Evolutionary conservation across 2,888 invertebrate species (phyloP), one percentile per base, ranked within the genome.

Genomic region (Parascotia fuliginaria): DNA sequence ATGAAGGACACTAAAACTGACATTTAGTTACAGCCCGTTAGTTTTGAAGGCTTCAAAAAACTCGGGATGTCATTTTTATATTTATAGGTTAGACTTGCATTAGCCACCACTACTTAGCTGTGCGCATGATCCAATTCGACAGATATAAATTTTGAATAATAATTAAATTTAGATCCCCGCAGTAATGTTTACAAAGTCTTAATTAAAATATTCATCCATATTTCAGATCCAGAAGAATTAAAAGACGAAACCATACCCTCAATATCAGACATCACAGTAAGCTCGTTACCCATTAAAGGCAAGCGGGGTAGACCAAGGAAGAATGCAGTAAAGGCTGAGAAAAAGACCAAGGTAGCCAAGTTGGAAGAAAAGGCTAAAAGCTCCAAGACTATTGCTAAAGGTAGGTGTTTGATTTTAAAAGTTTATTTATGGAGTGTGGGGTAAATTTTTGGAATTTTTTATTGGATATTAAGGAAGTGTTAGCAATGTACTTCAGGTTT

Each of bases 251-350:
- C 50, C 0, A 74, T 74, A 7, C 66, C 78, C 0, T 66, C 77
- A 0, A 67, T 66, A 0, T 77, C 83, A 0, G 78, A 79, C 2
- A 79, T 81, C 1, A 73, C 79, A 0, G 55, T 58, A 0, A 6
- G 44, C 9, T 52, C 82, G 0, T 52, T 85, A 0, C 79, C 86
- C 0, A 55, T 77, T 1, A 85, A 87, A 45, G 65, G 65, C 1
- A 85, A 85, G 37, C 65, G 81, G 0, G 87, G 85, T 0, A 57
- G 85, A 1, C 84, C 87, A 0, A 77, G 73, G 43, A 90, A 89
- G 66, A 64, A 70, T 0, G 52, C 64, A 0, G 60, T 67, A 0
- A 86, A 87, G 47, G 27, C 75, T 0, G 84, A 80, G 45, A 87
- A 72, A 42, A 49, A 65, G 4, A 4, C 49, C 0, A 70, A 69